Conservation (phyloP, 2,888 invertebrate genomes). For the Amphipyra tragopoginis region DNA sequence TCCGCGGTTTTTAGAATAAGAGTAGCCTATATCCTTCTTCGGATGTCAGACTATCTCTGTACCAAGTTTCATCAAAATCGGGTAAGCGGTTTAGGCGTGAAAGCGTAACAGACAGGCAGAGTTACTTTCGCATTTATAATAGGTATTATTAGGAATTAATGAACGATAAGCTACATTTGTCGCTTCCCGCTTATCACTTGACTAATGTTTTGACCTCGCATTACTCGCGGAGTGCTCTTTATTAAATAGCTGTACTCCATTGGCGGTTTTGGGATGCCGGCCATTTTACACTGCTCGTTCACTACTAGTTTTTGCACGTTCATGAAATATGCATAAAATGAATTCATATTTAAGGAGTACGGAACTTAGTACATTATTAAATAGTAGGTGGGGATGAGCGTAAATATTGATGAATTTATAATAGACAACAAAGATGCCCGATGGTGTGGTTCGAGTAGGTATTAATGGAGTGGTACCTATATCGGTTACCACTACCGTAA, state of each 20-base stretch:
- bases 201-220: slow-evolving; percentile 48
- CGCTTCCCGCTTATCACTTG: slow-evolving; percentile 18
- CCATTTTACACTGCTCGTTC: slow-evolving; percentile 23
- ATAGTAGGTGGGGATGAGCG: neutral
- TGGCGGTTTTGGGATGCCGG: slow-evolving; percentile 37
- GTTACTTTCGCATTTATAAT: no score
- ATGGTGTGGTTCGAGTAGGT: neutral
- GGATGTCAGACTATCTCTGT: no score
- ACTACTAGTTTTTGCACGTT: slow-evolving; percentile 21
- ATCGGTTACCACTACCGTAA: no score
- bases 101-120: no score
- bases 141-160: no score
- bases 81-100: no score
- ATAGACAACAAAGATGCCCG: neutral
- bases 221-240: slow-evolving; percentile 49
- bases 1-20: no score
- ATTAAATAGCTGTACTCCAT: slow-evolving; percentile 49
- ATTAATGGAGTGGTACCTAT: neutral
- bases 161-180: no score
- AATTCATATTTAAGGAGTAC: neutral
- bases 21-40: no score
- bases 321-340: slow-evolving; percentile 22
- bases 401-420: neutral
- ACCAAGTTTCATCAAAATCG: no score
- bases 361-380: slow-evolving; percentile 1